Evolutionary conservation across 1,140 invertebrate genomes (phyloP).

Genomic region (Sminthurides bifidus): DNA sequence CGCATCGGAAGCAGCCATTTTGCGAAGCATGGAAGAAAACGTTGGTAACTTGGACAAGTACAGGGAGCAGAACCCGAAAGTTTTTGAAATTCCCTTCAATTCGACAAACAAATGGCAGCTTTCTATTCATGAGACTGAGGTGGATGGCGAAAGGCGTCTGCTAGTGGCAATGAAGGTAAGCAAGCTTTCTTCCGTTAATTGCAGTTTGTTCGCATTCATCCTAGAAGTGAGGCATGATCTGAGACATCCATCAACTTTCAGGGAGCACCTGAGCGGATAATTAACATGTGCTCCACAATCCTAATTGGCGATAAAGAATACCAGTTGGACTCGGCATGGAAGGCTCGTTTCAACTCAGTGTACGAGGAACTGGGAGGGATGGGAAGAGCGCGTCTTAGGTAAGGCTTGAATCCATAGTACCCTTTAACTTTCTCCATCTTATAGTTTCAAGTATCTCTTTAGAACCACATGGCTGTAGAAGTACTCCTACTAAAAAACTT

Average conservation of each 20-base stretch:
- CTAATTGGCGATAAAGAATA: slow-evolving; percentile 46
- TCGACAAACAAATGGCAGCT: slow-evolving; percentile 45
- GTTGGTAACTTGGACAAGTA: slow-evolving; percentile 44
- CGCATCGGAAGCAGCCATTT: slow-evolving; percentile 49
- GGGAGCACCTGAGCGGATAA: slow-evolving; percentile 54
- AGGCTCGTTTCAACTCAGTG: slow-evolving; percentile 48
- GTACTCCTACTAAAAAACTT: slow-evolving; percentile 5
- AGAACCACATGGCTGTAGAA: neutral
- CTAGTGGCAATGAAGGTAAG: slow-evolving; percentile 51
- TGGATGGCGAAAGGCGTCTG: slow-evolving; percentile 43
- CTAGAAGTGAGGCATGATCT: neutral
- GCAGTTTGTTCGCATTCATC: neutral
- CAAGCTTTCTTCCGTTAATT: neutral
- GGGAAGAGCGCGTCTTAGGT: slow-evolving; percentile 51
- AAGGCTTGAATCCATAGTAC: neutral
- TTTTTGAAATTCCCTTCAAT: slow-evolving; percentile 58
- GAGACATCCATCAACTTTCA: slow-evolving; percentile 3
- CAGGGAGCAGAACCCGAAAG: slow-evolving; percentile 45
- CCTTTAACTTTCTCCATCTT: neutral
- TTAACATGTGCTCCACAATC: slow-evolving; percentile 49
- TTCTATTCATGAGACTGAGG: slow-evolving; percentile 25
- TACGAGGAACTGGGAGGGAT: slow-evolving; percentile 54
- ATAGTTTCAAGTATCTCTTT: neutral
- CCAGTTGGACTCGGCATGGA: slow-evolving; percentile 44
- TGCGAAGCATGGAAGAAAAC: slow-evolving; percentile 47